phyloP scores from a whole-genome alignment of 2,888 invertebrate genomes.

The Oscheius sp. region DNA sequence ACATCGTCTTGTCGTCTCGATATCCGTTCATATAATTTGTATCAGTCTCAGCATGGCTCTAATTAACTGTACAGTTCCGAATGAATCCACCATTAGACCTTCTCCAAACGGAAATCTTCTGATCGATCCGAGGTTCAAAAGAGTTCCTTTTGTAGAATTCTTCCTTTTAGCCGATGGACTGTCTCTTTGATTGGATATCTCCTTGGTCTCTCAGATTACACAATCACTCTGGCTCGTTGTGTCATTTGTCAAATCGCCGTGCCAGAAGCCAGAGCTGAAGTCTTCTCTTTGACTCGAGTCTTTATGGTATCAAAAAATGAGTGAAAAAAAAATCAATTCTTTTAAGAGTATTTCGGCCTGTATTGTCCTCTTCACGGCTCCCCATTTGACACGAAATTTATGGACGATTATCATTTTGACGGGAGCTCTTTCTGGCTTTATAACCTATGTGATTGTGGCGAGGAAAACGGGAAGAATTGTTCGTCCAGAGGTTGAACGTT shows the following conservation, averaged over 20 bases:
- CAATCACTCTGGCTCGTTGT: constrained; percentile 39
- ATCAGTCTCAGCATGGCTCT: constrained; percentile 30
- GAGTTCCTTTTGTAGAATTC: background rate
- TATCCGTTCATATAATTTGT: constrained; percentile 28
- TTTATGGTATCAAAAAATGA: constrained; percentile 33
- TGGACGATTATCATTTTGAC: constrained; percentile 33
- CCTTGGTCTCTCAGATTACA: constrained; percentile 41
- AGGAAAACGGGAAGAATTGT: background rate
- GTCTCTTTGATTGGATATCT: constrained; percentile 39
- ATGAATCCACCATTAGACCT: constrained; percentile 36
- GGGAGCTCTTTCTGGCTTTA: background rate
- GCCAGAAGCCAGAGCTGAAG: constrained; percentile 40
- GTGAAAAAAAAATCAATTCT: background rate
- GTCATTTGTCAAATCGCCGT: constrained; percentile 47
- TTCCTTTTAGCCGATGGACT: constrained; percentile 33
- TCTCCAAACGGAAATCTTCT: constrained; percentile 25
- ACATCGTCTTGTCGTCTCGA: constrained; percentile 39
- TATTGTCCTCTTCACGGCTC: constrained; percentile 38
- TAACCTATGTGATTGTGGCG: constrained; percentile 5
- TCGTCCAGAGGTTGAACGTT: background rate
- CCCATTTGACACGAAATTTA: constrained; percentile 31
- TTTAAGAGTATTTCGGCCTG: constrained; percentile 42
- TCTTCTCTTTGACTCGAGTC: constrained; percentile 40
- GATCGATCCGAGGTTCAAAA: constrained; percentile 35
- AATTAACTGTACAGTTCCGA: constrained; percentile 40